A percentile compares a stretch with the other conserved stretches of the same genome.
Evolutionary conservation across 1,140 invertebrate species (phyloP).

Genomic region (Araneus ventricosus): DNA sequence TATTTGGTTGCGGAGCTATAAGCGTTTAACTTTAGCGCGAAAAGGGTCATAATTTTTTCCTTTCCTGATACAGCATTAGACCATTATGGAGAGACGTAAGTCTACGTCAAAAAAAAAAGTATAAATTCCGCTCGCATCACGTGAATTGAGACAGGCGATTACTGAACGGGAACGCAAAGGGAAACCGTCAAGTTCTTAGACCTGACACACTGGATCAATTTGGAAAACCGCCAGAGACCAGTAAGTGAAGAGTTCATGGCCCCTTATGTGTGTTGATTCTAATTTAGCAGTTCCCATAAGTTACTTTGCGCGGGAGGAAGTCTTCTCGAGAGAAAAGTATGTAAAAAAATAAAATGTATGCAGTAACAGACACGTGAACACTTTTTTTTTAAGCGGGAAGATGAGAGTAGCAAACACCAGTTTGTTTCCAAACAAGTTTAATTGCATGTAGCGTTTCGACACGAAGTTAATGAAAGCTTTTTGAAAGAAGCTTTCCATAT

Average conservation of each 20-base stretch:
- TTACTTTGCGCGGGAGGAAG: conserved; percentile 28
- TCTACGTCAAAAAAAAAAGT: too few relatives aligned
- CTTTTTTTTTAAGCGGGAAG: too few relatives aligned
- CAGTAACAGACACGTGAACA: background rate
- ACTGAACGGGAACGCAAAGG: background rate
- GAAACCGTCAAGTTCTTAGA: background rate
- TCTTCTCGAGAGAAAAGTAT: background rate
- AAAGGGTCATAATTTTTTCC: too few relatives aligned
- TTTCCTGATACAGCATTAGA: too few relatives aligned
- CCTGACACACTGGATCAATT: conserved; percentile 11
- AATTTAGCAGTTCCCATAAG: conserved; percentile 42
- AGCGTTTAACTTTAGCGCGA: too few relatives aligned
- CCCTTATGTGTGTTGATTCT: conserved; percentile 42
- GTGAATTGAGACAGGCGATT: background rate
- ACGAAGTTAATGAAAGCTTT: too few relatives aligned
- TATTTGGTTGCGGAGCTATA: too few relatives aligned
- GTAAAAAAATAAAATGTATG: background rate
- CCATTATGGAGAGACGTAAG: too few relatives aligned
- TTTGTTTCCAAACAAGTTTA: too few relatives aligned
- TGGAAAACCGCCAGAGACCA: conserved; percentile 45
- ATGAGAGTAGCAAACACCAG: too few relatives aligned
- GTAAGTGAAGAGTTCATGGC: conserved; percentile 58
- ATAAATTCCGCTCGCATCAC: background rate
- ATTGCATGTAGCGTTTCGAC: too few relatives aligned
- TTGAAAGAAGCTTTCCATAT: too few relatives aligned